These are phyloP conservation scores for Hafferia zeledoni DNA, from an alignment of 2,797 vertebrate genomes.

Conservation along the genomic window DNA sequence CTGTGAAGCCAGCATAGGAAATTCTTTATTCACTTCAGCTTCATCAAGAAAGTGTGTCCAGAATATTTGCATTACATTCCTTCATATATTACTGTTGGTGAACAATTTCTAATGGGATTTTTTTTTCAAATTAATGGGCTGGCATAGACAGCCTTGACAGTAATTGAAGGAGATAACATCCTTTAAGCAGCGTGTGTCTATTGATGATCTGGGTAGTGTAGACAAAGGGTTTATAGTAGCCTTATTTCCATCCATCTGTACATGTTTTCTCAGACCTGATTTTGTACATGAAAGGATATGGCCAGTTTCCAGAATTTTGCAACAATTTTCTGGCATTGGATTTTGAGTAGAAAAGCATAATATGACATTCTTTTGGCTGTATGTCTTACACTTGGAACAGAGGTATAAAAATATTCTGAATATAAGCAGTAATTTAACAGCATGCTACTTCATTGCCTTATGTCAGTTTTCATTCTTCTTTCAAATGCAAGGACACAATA, in stretches of 20 bases:
- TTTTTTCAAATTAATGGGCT: background rate
- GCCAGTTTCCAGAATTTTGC: background rate
- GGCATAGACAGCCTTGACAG: background rate
- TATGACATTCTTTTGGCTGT: background rate
- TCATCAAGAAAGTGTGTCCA: background rate
- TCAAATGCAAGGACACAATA: background rate
- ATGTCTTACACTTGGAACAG: background rate
- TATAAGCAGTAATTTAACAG: background rate
- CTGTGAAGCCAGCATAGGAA: background rate
- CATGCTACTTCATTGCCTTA: background rate
- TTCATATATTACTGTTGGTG: background rate
- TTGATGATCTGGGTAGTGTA: background rate
- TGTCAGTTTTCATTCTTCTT: background rate
- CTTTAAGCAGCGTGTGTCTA: background rate
- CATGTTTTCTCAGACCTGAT: background rate
- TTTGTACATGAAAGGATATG: background rate
- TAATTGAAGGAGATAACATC: background rate
- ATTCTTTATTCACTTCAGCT: background rate
- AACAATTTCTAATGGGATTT: background rate
- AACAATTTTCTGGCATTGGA: background rate
- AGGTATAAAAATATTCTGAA: background rate
- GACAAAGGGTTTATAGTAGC: background rate
- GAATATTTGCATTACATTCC: background rate
- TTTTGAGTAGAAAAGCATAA: background rate
- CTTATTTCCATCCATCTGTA: background rate